These are phyloP conservation scores for Mechanitis mazaeus DNA, from an alignment of 2,888 invertebrate genomes.

Conservation along the genomic window DNA sequence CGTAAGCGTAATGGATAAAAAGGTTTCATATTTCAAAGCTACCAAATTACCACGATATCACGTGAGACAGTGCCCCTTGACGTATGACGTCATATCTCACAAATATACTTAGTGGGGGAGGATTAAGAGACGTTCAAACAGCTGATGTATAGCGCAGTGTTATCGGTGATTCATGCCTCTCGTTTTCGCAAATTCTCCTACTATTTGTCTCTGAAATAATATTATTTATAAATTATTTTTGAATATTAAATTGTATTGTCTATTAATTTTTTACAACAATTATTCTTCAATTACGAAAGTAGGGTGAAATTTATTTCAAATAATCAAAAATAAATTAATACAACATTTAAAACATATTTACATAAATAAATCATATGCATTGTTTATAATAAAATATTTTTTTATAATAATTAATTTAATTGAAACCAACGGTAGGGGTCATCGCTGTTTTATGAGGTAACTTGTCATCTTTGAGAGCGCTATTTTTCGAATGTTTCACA, in stretches of 20 bases:
- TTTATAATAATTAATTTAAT: not conserved
- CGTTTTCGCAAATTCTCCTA: slow-evolving; percentile 34
- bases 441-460: slow-evolving; percentile 45
- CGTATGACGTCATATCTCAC: slow-evolving; percentile 63
- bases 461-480: slow-evolving; percentile 53
- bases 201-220: slow-evolving; percentile 7
- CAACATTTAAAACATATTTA: not conserved
- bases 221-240: not conserved
- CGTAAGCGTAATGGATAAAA: slow-evolving; percentile 18
- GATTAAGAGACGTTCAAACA: slow-evolving; percentile 57
- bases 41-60: slow-evolving; percentile 30
- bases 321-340: not conserved
- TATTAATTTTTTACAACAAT: too few species aligned
- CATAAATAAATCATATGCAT: not conserved
- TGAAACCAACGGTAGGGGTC: slow-evolving; percentile 19
- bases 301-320: too few species aligned
- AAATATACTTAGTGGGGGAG: slow-evolving; percentile 53
- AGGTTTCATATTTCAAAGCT: slow-evolving; percentile 26
- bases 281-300: too few species aligned
- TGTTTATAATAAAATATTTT: not conserved
- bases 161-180: slow-evolving; percentile 49
- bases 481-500: slow-evolving; percentile 56
- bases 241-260: too few species aligned
- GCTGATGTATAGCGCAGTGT: slow-evolving; percentile 53
- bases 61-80: slow-evolving; percentile 43